Evolutionary conservation across 2,113 vertebrate genomes (phyloP), one percentile per base, ranked within the genome.

Genomic region (Esox niger): DNA sequence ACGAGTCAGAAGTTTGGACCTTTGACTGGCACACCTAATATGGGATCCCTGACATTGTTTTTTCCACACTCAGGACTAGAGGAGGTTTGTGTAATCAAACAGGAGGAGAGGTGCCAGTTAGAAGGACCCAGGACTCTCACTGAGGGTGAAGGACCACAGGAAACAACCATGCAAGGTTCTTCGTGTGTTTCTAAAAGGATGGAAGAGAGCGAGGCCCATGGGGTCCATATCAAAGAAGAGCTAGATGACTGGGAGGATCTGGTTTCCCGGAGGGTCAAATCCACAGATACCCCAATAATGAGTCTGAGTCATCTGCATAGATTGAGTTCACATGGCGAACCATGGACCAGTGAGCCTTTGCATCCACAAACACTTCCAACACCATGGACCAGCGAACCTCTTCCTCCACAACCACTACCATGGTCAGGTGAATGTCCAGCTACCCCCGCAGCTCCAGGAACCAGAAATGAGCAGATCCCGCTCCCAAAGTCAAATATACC

Each of bases 301-400:
- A 9, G 20, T n/a, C 47, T 21, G 5, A 52, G 47, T 52, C 17
- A 6, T 20, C 17, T 52, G 47, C n/a, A 52, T 17, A 52, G 47
- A 52, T 8, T 21, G n/a, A 52, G 47, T 7, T 23, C 47, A 21
- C 20, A 52, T 52, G 6, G 20, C 2, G 47, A n/a, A 6, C 20
- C 69, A 71, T 54, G 64, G 69, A 27, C 62, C 62, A 8, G 64
- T 64, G 54, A 65, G 35, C 21, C 64, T 64, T 62, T 59, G 25
- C 21, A 26, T 58, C n/a, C 54, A 59, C 1, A 30, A 52, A 11
- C 57, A 64, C 32, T 54, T 71, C 15, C 56, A 59, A 35, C 54
- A 64, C 9, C 69, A 65, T 54, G 64, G 69, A 10, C 62, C 62
- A 8, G 64, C 57, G 54, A 65, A 35, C 21, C 64, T 64, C 69